Conservation (phyloP, 64 coral and sea anemone genomes). For the Orbicella faveolata region DNA sequence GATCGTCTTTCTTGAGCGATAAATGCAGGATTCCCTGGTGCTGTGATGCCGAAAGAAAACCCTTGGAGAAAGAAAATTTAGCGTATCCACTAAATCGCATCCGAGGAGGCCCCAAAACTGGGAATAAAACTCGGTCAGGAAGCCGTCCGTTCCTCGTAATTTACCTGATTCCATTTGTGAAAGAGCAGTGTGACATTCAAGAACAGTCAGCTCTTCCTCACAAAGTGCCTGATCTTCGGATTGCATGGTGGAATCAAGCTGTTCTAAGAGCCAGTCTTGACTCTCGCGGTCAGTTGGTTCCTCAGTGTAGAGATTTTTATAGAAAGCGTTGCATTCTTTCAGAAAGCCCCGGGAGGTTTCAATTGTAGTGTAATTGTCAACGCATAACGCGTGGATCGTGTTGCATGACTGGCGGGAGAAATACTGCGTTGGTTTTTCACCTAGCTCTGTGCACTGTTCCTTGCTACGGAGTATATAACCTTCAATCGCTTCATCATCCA, state of each 20-base stretch:
- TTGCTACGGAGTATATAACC: neutral
- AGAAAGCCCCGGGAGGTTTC: neutral
- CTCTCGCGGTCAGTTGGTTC: neutral
- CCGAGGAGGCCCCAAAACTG: neutral
- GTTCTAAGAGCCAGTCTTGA: neutral
- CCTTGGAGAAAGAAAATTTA: neutral
- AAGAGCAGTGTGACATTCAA: neutral
- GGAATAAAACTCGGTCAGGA: neutral
- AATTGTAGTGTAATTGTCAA: neutral
- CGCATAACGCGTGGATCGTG: neutral
- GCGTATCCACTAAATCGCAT: neutral
- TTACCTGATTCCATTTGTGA: neutral
- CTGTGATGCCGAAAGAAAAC: neutral
- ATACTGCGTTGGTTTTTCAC: constrained; percentile 37
- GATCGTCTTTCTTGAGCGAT: neutral
- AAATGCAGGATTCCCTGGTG: neutral
- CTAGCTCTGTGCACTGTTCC: constrained; percentile 7
- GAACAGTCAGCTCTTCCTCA: neutral
- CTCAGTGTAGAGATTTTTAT: neutral
- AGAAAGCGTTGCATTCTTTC: neutral
- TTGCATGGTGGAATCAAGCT: neutral
- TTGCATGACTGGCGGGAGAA: neutral
- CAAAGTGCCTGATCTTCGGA: neutral
- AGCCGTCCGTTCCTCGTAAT: neutral
- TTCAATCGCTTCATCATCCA: too few relatives aligned